phyloP scores from a whole-genome alignment of 1,140 invertebrate species.

The Hycleus phaleratus region DNA sequence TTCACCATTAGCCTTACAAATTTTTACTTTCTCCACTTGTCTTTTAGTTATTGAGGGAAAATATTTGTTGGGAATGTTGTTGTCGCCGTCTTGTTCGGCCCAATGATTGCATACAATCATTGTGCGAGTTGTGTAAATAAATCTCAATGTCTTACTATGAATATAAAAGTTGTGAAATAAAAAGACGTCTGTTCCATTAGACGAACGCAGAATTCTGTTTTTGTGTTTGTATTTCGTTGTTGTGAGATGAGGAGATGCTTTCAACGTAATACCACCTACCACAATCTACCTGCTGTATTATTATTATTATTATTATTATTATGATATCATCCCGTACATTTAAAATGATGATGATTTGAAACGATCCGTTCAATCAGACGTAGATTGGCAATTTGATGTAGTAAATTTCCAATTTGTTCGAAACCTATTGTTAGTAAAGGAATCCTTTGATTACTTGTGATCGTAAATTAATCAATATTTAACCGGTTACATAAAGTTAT shows the following conservation, averaged over 20 bases:
- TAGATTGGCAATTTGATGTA: no score
- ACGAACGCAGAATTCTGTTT: constrained; percentile 1
- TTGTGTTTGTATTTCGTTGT: background rate
- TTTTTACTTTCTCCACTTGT: no score
- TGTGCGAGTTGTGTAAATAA: constrained; percentile 25
- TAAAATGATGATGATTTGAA: background rate
- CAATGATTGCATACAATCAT: constrained; percentile 21
- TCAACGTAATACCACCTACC: constrained; percentile 22
- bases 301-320: no score
- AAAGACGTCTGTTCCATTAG: constrained; percentile 27
- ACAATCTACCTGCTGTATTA: constrained; percentile 8
- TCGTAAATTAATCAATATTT: no score
- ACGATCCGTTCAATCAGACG: background rate
- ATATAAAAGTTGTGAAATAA: constrained; percentile 25
- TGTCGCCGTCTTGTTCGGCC: constrained; percentile 8
- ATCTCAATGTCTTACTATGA: constrained; percentile 27
- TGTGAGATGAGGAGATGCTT: constrained; percentile 28
- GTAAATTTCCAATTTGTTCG: no score
- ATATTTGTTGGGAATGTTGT: no score
- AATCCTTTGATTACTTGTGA: no score
- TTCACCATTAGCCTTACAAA: no score
- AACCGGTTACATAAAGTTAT: no score
- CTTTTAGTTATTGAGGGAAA: no score
- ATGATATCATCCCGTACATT: background rate
- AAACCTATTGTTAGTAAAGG: no score